Evolutionary conservation across 2,797 vertebrate genomes (phyloP), one percentile per base, ranked within the genome.

Genomic region (Antrozous pallidus): DNA sequence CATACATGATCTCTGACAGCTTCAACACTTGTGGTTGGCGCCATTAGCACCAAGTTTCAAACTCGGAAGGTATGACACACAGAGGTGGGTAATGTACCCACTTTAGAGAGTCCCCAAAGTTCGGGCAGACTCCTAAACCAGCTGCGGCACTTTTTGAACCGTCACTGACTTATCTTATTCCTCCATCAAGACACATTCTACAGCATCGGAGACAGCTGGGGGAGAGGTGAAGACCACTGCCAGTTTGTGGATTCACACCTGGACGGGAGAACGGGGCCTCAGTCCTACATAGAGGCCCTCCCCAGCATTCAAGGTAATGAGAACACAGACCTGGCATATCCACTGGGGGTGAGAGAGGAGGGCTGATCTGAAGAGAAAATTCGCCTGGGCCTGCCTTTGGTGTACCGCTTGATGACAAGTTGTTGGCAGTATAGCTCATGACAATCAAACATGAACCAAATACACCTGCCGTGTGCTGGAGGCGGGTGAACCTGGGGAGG

Each of bases 171-270:
- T 22, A 5, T 45, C 9, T 4, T 47, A 8, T 77, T 86, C 24
- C 51, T 88, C 69, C 54, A 78, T 96, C 81, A 96, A 99, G 99
- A 99, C 89, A 99, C 98, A 0, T 99, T 99, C 98, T 99, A 99
- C 97, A 99, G 99, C 97, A 98, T 99, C 86, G 99, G 99, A 81
- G 99, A 99, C 94, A 99, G 99, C 81, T 98, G 98, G 97, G 99
- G 99, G 79, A 98, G 99, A 96, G 99, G 99, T 0, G 99, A 99
- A 95, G 99, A 99, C 98, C 99, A 99, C 91, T 99, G 99, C 96
- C 99, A 99, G 91, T 99, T 99, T 98, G 99, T 99, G 96, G 99
- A 99, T 98, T 99, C 99, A 26, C 98, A 99, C 97, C 97, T 99
- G 94, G 99, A 99, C 1, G 99, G 99, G 97, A 99, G 99, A 98